Evolutionary conservation across 1,140 invertebrate species (phyloP).

Genomic region (Diprion similis): DNA sequence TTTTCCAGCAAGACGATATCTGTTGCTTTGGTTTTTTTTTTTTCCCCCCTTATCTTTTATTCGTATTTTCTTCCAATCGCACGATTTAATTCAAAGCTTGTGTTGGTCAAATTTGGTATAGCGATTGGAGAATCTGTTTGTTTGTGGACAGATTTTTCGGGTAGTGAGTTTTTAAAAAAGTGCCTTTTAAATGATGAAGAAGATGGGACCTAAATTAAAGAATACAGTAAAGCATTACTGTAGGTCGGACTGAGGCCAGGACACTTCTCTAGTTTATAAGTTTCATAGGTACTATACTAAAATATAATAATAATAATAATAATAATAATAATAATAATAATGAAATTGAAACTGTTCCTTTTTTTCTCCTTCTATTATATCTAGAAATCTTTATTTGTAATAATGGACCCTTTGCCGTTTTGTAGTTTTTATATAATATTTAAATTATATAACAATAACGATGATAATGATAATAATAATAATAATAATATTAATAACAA

Average conservation of each 20-base stretch:
- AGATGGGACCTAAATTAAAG: slow-evolving; percentile 44
- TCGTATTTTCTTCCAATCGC: neutral
- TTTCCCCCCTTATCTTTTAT: neutral
- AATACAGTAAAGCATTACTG: slow-evolving; percentile 38
- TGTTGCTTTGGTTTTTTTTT: neutral
- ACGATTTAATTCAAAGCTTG: neutral
- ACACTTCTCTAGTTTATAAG: slow-evolving; percentile 56
- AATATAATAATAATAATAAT: slow-evolving; percentile 40
- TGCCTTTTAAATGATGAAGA: slow-evolving; percentile 48
- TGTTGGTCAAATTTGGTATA: slow-evolving; percentile 11
- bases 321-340: slow-evolving; percentile 25
- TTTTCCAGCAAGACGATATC: neutral
- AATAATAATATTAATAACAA: neutral
- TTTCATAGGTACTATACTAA: slow-evolving; percentile 41
- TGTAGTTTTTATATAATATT: slow-evolving; percentile 16
- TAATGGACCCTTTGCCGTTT: slow-evolving; percentile 7
- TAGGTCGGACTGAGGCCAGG: slow-evolving; percentile 48
- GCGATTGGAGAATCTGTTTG: neutral
- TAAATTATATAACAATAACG: neutral
- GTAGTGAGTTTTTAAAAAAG: slow-evolving; percentile 26
- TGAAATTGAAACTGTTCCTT: slow-evolving; percentile 12
- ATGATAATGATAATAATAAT: too few relatives aligned
- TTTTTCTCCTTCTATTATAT: slow-evolving; percentile 12
- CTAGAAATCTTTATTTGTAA: slow-evolving; percentile 17
- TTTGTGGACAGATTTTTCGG: neutral